Conservation (phyloP, 2,113 vertebrate species). For the Sardina pilchardus region DNA sequence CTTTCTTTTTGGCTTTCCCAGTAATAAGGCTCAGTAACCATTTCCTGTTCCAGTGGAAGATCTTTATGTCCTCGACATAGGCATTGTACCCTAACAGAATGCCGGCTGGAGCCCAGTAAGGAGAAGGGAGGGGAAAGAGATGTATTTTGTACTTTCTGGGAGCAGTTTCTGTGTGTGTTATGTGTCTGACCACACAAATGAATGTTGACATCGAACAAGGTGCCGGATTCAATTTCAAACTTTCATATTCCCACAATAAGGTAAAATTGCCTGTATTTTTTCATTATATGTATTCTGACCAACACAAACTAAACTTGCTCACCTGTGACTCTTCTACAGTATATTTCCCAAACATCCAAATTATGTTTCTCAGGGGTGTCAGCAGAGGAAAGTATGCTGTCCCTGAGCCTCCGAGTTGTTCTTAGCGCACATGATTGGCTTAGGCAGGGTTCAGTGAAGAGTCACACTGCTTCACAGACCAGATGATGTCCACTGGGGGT, state of each 20-base stretch:
- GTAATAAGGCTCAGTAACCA: constrained; percentile 38
- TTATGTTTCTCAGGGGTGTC: background rate
- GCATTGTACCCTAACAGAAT: background rate
- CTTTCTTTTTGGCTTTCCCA: constrained; percentile 35
- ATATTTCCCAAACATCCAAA: background rate
- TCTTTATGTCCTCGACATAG: background rate
- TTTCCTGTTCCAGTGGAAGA: background rate
- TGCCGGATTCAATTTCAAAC: background rate
- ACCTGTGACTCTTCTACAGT: background rate
- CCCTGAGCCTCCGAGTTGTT: background rate
- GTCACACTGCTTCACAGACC: constrained; percentile 7
- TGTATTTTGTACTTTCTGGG: background rate
- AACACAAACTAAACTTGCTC: background rate
- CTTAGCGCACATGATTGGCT: background rate
- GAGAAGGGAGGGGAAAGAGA: background rate
- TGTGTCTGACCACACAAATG: background rate
- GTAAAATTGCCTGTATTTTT: too few species aligned
- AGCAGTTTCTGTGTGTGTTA: background rate
- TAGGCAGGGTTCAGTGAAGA: background rate
- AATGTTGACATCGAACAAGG: too few species aligned
- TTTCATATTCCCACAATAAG: background rate
- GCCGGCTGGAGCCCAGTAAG: background rate
- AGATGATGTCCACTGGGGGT: background rate
- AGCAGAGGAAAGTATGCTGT: background rate
- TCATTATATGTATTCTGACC: background rate